These are phyloP conservation scores for Odontomachus brunneus DNA, from an alignment of 1,140 invertebrate genomes.

Conservation along the genomic window DNA sequence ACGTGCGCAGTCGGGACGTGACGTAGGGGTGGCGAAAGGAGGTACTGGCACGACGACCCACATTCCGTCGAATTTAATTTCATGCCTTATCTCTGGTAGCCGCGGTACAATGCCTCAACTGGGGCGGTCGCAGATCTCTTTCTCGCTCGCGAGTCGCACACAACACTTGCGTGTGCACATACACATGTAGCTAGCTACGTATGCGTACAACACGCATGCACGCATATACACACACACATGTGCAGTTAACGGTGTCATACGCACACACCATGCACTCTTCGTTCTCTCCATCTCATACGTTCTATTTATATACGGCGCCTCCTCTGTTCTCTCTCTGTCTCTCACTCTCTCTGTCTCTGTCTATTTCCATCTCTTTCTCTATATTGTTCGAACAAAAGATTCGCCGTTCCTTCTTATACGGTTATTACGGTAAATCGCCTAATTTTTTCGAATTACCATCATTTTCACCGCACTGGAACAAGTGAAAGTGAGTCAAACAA, in stretches of 20 bases:
- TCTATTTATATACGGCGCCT: conserved; percentile 43
- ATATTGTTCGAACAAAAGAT: too few relatives aligned
- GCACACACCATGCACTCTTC: conserved; percentile 9
- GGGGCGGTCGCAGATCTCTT: conserved; percentile 71
- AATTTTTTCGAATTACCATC: too few relatives aligned
- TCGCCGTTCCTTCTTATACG: too few relatives aligned
- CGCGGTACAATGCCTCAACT: conserved; percentile 76
- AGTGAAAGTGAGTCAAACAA: too few relatives aligned
- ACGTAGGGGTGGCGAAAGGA: conserved; percentile 59
- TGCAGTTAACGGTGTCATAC: conserved; percentile 46
- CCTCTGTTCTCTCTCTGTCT: not conserved
- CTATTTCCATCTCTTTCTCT: too few relatives aligned
- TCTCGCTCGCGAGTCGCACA: conserved; percentile 40
- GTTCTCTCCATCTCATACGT: conserved; percentile 34
- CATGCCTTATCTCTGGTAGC: conserved; percentile 81
- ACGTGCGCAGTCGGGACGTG: conserved; percentile 51
- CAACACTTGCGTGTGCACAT: not conserved
- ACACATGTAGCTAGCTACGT: not conserved
- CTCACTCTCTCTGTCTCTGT: conserved; percentile 15
- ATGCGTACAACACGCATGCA: not conserved
- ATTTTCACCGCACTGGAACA: too few relatives aligned
- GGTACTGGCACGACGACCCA: conserved; percentile 74
- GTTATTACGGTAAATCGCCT: too few relatives aligned
- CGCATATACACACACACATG: not conserved
- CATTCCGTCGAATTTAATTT: conserved; percentile 82